These are phyloP conservation scores for Malacoraja senta DNA, from an alignment of 2,797 vertebrate species.

Conservation along the genomic window DNA sequence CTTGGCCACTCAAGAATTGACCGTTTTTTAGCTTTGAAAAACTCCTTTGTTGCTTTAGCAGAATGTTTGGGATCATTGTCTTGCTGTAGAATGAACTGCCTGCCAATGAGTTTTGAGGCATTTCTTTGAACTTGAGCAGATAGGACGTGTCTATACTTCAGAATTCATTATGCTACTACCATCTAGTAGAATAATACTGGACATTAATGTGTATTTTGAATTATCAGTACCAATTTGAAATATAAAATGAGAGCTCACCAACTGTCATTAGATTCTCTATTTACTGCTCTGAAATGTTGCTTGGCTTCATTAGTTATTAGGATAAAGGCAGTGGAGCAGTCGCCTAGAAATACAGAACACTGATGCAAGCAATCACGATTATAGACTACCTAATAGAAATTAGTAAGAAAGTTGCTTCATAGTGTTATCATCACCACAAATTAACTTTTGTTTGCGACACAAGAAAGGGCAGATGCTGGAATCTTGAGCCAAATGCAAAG, in stretches of 20 bases:
- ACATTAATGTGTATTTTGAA: not conserved
- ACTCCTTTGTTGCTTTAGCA: no score
- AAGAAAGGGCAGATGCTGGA: no score
- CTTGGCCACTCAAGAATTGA: no score
- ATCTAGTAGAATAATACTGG: not conserved
- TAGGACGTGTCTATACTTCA: no score
- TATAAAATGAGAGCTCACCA: not conserved
- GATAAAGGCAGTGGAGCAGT: not conserved
- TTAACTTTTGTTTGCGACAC: no score
- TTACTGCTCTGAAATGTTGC: not conserved
- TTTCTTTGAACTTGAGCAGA: no score
- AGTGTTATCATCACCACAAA: not conserved
- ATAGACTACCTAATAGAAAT: not conserved
- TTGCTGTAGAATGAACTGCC: no score
- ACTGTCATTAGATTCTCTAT: not conserved
- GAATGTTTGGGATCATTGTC: no score
- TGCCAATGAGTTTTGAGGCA: no score
- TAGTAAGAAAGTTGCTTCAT: not conserved
- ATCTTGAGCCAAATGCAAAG: no score
- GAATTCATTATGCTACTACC: no score
- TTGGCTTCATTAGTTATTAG: not conserved
- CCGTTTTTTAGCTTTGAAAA: no score
- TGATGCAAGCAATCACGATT: not conserved
- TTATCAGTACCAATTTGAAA: not conserved
- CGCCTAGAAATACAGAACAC: not conserved